A percentile compares a stretch with the other conserved stretches of the same genome.
Evolutionary conservation across 2,113 vertebrate species (phyloP).

Genomic region (Sinocyclocheilus maitianheensis): DNA sequence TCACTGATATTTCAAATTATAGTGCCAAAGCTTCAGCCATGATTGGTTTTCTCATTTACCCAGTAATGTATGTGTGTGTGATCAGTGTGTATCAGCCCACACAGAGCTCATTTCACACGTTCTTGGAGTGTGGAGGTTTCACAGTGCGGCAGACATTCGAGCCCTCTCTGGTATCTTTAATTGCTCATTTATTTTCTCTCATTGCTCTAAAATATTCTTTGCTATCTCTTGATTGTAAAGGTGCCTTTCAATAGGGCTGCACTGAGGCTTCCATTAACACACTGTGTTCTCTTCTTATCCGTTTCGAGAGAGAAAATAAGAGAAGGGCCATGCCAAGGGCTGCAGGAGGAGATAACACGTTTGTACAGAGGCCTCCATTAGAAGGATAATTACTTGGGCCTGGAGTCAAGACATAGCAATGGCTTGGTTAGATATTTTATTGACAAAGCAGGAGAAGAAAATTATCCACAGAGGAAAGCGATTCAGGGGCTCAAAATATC

Average conservation of each 20-base stretch:
- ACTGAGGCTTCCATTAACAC: conserved; percentile 41
- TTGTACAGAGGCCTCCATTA: conserved; percentile 3
- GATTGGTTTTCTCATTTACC: no score
- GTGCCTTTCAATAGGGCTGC: conserved; percentile 35
- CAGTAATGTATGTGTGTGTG: neutral
- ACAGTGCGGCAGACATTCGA: conserved; percentile 8
- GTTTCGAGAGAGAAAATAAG: neutral
- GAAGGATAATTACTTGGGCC: conserved; percentile 18
- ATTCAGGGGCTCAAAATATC: neutral
- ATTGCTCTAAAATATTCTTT: conserved; percentile 36
- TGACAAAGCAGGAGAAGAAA: neutral
- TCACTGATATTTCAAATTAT: conserved; percentile 26
- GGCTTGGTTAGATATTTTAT: neutral
- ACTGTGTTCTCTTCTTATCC: conserved; percentile 30
- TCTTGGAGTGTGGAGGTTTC: conserved; percentile 12
- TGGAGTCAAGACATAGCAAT: neutral
- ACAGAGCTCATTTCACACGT: conserved; percentile 25
- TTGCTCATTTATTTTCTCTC: conserved; percentile 53
- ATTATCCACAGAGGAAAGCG: neutral
- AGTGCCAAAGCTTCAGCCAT: neutral
- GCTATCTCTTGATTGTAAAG: conserved; percentile 38
- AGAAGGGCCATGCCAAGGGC: neutral
- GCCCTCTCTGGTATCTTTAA: conserved; percentile 36
- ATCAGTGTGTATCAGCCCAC: neutral
- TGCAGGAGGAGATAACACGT: conserved; percentile 23